A percentile compares a stretch with the other conserved stretches of the same genome.
phyloP scores from a whole-genome alignment of 2,888 invertebrate species.

The Pseudeuparius sepicola region DNA sequence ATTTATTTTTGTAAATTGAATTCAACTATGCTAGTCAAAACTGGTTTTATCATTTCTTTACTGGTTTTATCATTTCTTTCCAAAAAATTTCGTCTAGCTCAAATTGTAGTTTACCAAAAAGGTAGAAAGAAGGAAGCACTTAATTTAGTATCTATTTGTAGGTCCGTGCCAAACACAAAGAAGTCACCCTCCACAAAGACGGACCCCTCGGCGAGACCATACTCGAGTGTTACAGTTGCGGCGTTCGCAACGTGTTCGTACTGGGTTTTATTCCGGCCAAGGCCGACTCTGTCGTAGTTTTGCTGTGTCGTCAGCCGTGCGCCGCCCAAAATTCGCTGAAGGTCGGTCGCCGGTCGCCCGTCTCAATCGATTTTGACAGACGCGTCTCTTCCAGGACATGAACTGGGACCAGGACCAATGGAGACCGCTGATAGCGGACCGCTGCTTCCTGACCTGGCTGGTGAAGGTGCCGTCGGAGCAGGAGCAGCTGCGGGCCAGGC shows the following conservation, averaged over 20 bases:
- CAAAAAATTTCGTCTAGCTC: not conserved
- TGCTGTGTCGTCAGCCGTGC: conserved; percentile 96
- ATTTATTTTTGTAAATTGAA: no score
- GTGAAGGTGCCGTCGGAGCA: conserved; percentile 96
- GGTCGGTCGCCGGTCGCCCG: conserved; percentile 28
- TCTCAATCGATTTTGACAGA: conserved; percentile 1
- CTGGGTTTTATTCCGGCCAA: conserved; percentile 99
- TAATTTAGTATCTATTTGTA: no score
- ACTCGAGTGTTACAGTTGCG: conserved; percentile 97
- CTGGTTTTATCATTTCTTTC: no score
- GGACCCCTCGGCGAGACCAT: conserved; percentile 97
- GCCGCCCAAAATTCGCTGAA: conserved; percentile 94
- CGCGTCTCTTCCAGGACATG: conserved; percentile 60
- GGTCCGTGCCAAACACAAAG: conserved; percentile 93
- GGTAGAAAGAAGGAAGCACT: not conserved
- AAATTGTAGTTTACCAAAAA: not conserved
- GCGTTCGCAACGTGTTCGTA: conserved; percentile 95
- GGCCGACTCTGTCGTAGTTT: conserved; percentile 94
- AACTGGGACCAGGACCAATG: conserved; percentile 99
- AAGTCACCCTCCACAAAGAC: conserved; percentile 94
- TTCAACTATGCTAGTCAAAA: conserved; percentile 1
- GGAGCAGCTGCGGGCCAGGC: conserved; percentile 89
- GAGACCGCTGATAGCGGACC: conserved; percentile 96
- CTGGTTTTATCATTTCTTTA: no score
- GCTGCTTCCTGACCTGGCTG: conserved; percentile 92